Evolutionary conservation across 1,140 invertebrate genomes (phyloP).

Genomic region (Venturia canescens): DNA sequence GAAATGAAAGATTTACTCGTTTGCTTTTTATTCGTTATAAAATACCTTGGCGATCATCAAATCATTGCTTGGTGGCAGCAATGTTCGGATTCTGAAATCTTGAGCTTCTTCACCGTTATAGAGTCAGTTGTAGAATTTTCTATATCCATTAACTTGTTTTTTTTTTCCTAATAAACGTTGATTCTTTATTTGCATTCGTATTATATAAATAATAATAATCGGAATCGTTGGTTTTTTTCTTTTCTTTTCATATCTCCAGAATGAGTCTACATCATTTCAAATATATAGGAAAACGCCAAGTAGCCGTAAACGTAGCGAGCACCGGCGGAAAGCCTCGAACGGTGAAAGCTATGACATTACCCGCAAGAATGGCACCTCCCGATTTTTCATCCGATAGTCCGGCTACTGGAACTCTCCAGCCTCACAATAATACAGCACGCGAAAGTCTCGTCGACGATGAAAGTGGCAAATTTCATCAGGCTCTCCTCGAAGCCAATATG

Average conservation of each 20-base stretch:
- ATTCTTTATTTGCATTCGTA: too few relatives aligned
- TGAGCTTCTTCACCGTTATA: constrained; percentile 88
- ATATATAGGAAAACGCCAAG: constrained; percentile 89
- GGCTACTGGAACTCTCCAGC: constrained; percentile 78
- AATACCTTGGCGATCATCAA: constrained; percentile 91
- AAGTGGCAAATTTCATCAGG: constrained; percentile 80
- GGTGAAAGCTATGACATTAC: constrained; percentile 85
- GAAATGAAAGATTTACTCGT: constrained; percentile 94
- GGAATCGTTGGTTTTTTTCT: too few relatives aligned
- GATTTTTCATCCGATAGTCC: constrained; percentile 77
- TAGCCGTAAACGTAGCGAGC: constrained; percentile 75
- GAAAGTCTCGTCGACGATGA: constrained; percentile 81
- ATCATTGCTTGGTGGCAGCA: constrained; percentile 95
- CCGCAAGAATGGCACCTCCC: constrained; percentile 87
- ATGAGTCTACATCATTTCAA: constrained; percentile 92
- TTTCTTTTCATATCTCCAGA: constrained; percentile 74
- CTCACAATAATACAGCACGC: constrained; percentile 73
- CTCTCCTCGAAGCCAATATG: constrained; percentile 90
- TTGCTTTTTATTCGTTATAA: constrained; percentile 93
- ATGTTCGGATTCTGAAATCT: constrained; percentile 84
- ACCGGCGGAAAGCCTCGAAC: constrained; percentile 77
- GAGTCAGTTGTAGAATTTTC: constrained; percentile 81
- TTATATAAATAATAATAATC: too few relatives aligned
- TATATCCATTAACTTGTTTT: background rate
- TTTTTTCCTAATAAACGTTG: constrained; percentile 23